Evolutionary conservation across 1,140 invertebrate species (phyloP).

Genomic region (Cydia pomonella): DNA sequence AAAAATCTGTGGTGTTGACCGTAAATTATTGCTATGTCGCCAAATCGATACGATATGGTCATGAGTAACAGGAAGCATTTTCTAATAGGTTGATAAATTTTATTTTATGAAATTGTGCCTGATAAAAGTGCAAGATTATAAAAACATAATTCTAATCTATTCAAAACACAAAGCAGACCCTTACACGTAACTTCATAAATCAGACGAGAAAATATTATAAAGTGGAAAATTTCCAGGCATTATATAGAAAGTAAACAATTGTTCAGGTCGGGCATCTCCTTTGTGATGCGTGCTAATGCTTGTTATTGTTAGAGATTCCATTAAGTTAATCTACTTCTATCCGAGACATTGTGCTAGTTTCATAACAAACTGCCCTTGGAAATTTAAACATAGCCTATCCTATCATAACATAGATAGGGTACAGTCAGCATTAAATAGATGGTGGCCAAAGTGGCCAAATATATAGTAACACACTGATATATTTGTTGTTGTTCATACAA

Average conservation of each 20-base stretch:
- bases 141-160: no score
- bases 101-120: no score
- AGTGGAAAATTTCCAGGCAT: slow-evolving; percentile 15
- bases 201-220: not conserved
- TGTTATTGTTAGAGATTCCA: slow-evolving; percentile 33
- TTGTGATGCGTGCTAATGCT: not conserved
- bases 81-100: no score
- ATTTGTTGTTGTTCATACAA: no score
- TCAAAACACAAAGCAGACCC: not conserved
- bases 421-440: not conserved
- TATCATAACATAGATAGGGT: slow-evolving; percentile 2
- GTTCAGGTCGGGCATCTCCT: not conserved
- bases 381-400: slow-evolving; percentile 12
- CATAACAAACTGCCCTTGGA: slow-evolving; percentile 6
- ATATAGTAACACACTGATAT: no score
- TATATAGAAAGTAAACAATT: slow-evolving; percentile 26
- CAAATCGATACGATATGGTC: no score
- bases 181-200: not conserved
- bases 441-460: no score
- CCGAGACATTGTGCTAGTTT: slow-evolving; percentile 26
- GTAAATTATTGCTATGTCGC: no score
- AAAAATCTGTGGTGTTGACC: no score
- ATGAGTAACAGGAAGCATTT: no score
- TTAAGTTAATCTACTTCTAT: slow-evolving; percentile 30
- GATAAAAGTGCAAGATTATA: not conserved